Evolutionary conservation across 2,797 vertebrate species (phyloP), one percentile per base, ranked within the genome.

Genomic region (Smutsia gigantea): DNA sequence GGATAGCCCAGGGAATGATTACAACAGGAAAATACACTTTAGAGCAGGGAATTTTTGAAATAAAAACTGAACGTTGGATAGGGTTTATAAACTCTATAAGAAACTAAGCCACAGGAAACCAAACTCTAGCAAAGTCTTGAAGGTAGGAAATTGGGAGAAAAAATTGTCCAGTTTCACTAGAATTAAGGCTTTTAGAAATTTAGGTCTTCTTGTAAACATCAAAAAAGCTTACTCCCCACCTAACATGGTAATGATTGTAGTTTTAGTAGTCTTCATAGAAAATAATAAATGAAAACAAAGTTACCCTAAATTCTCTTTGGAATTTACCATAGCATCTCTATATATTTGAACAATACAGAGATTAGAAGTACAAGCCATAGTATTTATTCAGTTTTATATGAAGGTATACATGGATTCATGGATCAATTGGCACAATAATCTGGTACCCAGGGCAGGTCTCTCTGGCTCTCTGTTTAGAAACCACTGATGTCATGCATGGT

Each of bases 151-250:
- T 4, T 13, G 12, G 66, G 23, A 13, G 11, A 1, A 69, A 46
- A 51, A 63, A 49, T 4, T 42, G 21, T 63, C 0, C 64, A 57
- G 15, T 12, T 59, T 90, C 69, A 19, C 42, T 23, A 29, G 69
- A 94, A 96, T 66, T 71, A 87, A 86, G 14, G 78, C 57, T 95
- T 89, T 88, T 39, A 5, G 23, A 82, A 97, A 78, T 13, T 39
- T 86, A 87, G 49, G 12, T 77, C 37, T 29, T 59, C 27, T 59
- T 74, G 2, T 42, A 93, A 57, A 39, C 18, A 77, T 15, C 19
- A 83, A 71, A 92, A 75, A 86, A 7, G 4, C 37, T 92, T 82
- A 18, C n/a, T 10, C 2, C 17, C 34, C 25, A 17, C 14, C 23
- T 25, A 23, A 53, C 2, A 34, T 78, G 27, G 66, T 75, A 74